Evolutionary conservation across 1,140 invertebrate genomes (phyloP), one percentile per base, ranked within the genome.

Genomic region (Diorhabda sublineata): DNA sequence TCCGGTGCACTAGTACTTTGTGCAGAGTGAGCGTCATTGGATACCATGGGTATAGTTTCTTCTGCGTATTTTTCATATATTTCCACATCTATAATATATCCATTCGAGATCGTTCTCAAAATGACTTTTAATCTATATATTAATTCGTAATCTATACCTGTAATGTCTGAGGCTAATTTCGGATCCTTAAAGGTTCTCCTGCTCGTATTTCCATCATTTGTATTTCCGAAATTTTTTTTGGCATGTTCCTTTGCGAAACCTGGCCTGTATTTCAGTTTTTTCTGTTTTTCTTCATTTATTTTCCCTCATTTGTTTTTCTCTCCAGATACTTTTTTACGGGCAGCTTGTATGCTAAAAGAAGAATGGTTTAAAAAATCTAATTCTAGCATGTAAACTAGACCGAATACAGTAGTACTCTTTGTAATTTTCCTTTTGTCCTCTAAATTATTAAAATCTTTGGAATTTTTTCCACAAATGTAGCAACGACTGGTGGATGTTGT

Each of bases 291-390:
- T 42, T 6, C 3, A 60, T 42, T 3, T 5, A 7, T 58, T 65
- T 57, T 7, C 58, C 64, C 11, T 26, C 47, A 9, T 73, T 61
- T 42, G 66, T 69, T 47, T 70, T 64, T 41, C 70, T 65, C 66
- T 74, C 71, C 71, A 70, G 3, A 5, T 42, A 79, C 64, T 80
- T 78, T 72, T 75, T 74, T 8, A 78, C 58, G 8, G 69, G 66
- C 11, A 80, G 61, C 70, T 75, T 79, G 68, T 82, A 80, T n/a
- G 75, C 68, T 63, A 82, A 43, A 68, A 81, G 77, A 11, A 82
- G 65, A 44, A 81, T 62, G 62, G 64, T 76, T 72, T 82, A 71
- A 82, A 82, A 67, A 82, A 73, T 45, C 78, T 57, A 60, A 82
- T 82, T 70, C 80, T 68, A n/a, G 75, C 74, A 70, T 82, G 79